These are phyloP conservation scores for Eledona agricola DNA, from an alignment of 2,888 invertebrate genomes.

Conservation along the genomic window DNA sequence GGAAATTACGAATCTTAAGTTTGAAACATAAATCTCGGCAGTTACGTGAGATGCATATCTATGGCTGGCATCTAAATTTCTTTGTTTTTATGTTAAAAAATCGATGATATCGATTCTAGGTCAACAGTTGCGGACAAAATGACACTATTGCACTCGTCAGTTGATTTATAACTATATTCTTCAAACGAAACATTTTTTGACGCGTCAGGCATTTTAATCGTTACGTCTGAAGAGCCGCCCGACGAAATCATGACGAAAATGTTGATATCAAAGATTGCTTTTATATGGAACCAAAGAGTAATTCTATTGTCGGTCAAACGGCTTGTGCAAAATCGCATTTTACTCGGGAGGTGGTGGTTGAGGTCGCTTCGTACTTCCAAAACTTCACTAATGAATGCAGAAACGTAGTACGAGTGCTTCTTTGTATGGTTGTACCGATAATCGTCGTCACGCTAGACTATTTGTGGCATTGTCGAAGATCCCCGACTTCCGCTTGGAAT, in stretches of 20 bases:
- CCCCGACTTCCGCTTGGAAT: conserved; percentile 41
- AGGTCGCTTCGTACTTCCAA: conserved; percentile 20
- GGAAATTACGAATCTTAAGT: conserved; percentile 9
- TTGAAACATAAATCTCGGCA: conserved; percentile 7
- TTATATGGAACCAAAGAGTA: no score
- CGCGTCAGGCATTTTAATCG: conserved; percentile 42
- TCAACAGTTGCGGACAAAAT: conserved; percentile 25
- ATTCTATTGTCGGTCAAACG: no score
- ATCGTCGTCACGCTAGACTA: conserved; percentile 28
- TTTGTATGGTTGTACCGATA: conserved; percentile 32
- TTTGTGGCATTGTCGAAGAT: conserved; percentile 37
- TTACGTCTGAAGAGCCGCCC: conserved; percentile 25
- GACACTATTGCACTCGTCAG: conserved; percentile 20
- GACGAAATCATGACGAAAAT: no score
- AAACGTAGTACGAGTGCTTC: conserved; percentile 26
- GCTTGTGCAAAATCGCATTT: no score
- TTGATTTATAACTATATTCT: conserved; percentile 35
- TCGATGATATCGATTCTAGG: conserved; percentile 12
- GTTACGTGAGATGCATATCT: conserved; percentile 12
- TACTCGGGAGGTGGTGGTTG: no score
- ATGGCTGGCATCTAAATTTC: conserved; percentile 5
- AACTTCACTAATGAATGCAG: conserved; percentile 19
- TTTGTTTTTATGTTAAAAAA: conserved; percentile 10
- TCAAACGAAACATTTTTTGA: conserved; percentile 41
- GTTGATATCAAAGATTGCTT: no score